Conservation (phyloP, 2,113 vertebrate species). For the Coryphaenoides rupestris region DNA sequence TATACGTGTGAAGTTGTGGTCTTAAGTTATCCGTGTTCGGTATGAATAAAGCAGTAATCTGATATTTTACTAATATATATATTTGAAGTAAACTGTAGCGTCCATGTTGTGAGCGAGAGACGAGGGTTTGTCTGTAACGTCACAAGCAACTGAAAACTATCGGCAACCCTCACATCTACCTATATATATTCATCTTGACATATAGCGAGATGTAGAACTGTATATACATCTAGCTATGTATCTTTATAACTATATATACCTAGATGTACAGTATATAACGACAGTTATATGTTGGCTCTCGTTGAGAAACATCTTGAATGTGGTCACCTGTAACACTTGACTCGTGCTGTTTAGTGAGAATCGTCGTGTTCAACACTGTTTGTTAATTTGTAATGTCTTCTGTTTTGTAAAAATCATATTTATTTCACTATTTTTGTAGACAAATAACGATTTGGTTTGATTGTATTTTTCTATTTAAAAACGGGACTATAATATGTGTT, state of each 20-base stretch:
- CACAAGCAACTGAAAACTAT: too few species aligned
- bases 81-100: conserved; percentile 51
- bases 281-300: conserved; percentile 1
- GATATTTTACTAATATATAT: conserved; percentile 56
- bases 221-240: too few species aligned
- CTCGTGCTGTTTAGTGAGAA: conserved; percentile 74
- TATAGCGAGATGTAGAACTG: too few species aligned
- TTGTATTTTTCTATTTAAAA: conserved; percentile 99
- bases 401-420: conserved; percentile 93
- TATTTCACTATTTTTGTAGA: conserved; percentile 99
- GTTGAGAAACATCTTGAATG: neutral
- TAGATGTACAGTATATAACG: too few species aligned
- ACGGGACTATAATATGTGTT: conserved; percentile 72
- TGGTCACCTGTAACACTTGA: conserved; percentile 71
- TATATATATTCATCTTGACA: too few species aligned
- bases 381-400: conserved; percentile 78
- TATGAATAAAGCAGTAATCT: conserved; percentile 77
- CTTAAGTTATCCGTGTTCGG: conserved; percentile 65
- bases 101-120: conserved; percentile 18
- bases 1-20: conserved; percentile 77
- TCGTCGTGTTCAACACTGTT: conserved; percentile 88
- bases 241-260: too few species aligned
- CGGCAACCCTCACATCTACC: too few species aligned
- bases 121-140: too few species aligned
- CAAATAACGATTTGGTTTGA: conserved; percentile 88